These are phyloP conservation scores for Mus spretus DNA, from an alignment of 2,797 vertebrate species.

Conservation along the genomic window DNA sequence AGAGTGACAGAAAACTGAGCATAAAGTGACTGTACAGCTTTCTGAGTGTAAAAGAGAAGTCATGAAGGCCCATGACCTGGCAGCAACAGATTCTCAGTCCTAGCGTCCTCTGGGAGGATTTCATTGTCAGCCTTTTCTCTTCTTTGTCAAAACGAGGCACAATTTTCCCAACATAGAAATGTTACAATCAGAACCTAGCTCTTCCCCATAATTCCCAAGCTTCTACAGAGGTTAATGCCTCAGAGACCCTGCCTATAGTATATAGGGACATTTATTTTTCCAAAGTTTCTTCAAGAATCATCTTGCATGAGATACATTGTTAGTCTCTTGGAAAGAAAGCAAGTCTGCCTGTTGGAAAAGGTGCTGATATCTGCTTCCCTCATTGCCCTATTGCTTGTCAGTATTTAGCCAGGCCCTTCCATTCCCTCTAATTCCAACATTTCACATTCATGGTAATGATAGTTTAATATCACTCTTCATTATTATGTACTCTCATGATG, in stretches of 20 bases:
- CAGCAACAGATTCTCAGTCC: not conserved
- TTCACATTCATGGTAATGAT: not conserved
- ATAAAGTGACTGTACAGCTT: not conserved
- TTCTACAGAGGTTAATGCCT: not conserved
- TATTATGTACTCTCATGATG: not conserved
- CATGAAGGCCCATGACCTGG: not conserved
- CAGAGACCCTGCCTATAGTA: not conserved
- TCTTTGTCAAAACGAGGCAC: not conserved
- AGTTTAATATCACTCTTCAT: not conserved
- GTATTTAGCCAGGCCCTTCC: not conserved
- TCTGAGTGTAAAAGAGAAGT: not conserved
- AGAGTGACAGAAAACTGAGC: not conserved
- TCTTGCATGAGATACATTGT: not conserved
- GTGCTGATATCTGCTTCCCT: not conserved
- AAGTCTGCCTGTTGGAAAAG: not conserved
- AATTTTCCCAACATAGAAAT: conserved; percentile 16
- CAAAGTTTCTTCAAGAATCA: not conserved
- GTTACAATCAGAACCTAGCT: conserved; percentile 1
- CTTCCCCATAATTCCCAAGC: not conserved
- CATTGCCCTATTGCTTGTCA: not conserved
- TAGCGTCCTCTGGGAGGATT: not conserved
- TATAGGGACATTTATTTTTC: not conserved
- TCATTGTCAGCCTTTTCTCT: not conserved
- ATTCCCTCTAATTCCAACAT: not conserved
- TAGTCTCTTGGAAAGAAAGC: too few relatives aligned